Evolutionary conservation across 2,797 vertebrate species (phyloP), one percentile per base, ranked within the genome.

Genomic region (Sphenodon punctatus): DNA sequence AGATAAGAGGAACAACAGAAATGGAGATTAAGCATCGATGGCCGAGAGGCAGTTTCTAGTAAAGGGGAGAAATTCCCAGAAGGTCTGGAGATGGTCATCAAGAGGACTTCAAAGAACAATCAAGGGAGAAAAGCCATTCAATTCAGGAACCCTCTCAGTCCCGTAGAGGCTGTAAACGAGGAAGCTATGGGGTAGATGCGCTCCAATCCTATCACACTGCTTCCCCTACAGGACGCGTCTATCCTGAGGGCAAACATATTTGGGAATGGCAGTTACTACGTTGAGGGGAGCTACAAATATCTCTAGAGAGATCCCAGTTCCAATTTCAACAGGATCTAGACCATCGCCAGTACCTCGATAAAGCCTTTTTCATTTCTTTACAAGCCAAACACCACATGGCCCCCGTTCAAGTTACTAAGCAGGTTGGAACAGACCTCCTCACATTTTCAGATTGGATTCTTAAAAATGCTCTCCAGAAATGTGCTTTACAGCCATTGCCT

Each of bases 391-490:
- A 46, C 80, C 22, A 5, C 3, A 60, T 43, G 5, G 30, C n/a
- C n/a, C 3, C 19, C 25, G 5, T 32, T 1, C 19, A 60, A 19
- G 49, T 23, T 64, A 34, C 82, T 79, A 45, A 1, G 4, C 3
- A 16, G 46, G 70, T 65, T 3, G 32, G 42, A 5, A 7, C 32
- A n/a, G 43, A 32, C n/a, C 49, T 20, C 0, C 1, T 12, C 11
- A 10, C 8, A 0, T 10, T n/a, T 34, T 64, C 82, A 22, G 70
- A 56, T 58, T 48, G 11, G 30, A 30, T 3, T 10, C 38, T 14
- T 42, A 7, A 49, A 48, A 25, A 49, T 25, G 23, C 23, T 49
- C 23, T 25, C 25, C 49, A 61, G 15, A 23, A 16, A 60, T 3
- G 3, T 43, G 23, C 34, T 59, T 14, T 46, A 20, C 8, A 19